Percentiles rank a stretch among this genome's conserved stretches.
phyloP scores from a whole-genome alignment of 2,888 invertebrate species.

The Pseudanteris insignis region DNA sequence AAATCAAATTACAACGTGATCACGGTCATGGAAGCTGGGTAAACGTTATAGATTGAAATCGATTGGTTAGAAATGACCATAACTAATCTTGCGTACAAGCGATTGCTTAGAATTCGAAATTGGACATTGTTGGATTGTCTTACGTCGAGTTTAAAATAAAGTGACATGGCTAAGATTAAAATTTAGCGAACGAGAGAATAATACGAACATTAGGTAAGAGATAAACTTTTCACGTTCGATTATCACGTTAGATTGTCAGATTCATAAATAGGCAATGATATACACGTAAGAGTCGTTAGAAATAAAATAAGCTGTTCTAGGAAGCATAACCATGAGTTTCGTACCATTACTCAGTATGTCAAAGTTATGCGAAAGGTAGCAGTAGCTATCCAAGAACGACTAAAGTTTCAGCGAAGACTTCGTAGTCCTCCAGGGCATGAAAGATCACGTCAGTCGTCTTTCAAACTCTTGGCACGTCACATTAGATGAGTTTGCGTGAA shows the following conservation, averaged over 20 bases:
- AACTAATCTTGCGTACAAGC: no score
- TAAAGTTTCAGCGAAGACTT: conserved; percentile 43
- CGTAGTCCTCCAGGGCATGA: conserved; percentile 40
- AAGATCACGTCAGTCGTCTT: conserved; percentile 51
- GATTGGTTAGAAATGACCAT: no score
- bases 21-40: no score
- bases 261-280: conserved; percentile 11
- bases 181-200: not conserved
- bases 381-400: conserved; percentile 36
- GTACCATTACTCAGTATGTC: conserved; percentile 43
- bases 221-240: conserved; percentile 6
- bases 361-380: conserved; percentile 41
- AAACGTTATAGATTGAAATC: no score
- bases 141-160: no score
- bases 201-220: not conserved
- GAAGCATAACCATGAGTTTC: conserved; percentile 37
- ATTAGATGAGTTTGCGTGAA: conserved; percentile 41
- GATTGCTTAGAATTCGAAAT: no score
- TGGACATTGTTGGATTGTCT: no score
- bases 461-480: conserved; percentile 55
- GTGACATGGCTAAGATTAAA: no score
- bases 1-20: no score
- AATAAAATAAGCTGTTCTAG: conserved; percentile 34
- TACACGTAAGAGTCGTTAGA: conserved; percentile 8
- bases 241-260: conserved; percentile 19